Percentiles rank a stretch among this genome's conserved stretches.
These are phyloP conservation scores for Montipora capitata DNA, from an alignment of 92 coral and sea anemone genomes.

Conservation along the genomic window DNA sequence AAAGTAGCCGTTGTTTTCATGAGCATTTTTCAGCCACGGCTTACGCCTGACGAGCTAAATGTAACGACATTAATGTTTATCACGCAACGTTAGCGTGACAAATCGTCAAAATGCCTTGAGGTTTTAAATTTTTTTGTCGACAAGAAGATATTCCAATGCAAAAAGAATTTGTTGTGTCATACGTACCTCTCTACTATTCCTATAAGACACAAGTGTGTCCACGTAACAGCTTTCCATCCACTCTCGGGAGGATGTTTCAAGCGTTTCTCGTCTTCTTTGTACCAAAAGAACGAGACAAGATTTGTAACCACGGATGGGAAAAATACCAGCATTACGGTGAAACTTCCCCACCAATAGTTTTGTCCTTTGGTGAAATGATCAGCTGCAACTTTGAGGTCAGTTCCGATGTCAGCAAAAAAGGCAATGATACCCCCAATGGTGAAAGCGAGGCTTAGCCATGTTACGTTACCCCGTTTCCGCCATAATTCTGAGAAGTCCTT, in stretches of 20 bases:
- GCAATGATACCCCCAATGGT: constrained; percentile 77
- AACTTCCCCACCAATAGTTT: constrained; percentile 88
- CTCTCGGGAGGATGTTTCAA: constrained; percentile 66
- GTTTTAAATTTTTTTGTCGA: too few species aligned
- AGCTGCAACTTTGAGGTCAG: constrained; percentile 88
- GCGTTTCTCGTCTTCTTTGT: constrained; percentile 78
- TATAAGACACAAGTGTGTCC: constrained; percentile 75
- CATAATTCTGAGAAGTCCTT: constrained; percentile 79
- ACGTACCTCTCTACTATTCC: constrained; percentile 87
- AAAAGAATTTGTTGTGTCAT: background rate
- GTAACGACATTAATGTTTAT: too few species aligned
- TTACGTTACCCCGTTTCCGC: constrained; percentile 82
- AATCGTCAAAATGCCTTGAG: too few species aligned
- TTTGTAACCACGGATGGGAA: constrained; percentile 79
- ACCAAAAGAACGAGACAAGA: constrained; percentile 87
- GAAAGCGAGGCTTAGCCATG: constrained; percentile 80
- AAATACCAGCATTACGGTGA: constrained; percentile 77
- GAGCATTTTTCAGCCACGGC: too few species aligned
- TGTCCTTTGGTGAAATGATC: constrained; percentile 78
- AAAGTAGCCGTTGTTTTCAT: too few species aligned
- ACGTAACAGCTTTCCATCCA: constrained; percentile 76
- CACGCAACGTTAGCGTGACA: too few species aligned
- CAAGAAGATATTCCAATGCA: too few species aligned
- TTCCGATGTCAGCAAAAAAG: constrained; percentile 85
- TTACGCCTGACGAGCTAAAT: too few species aligned